A percentile compares a stretch with the other conserved stretches of the same genome.
phyloP scores from a whole-genome alignment of 2,113 vertebrate species.

The Actinemys pallida region DNA sequence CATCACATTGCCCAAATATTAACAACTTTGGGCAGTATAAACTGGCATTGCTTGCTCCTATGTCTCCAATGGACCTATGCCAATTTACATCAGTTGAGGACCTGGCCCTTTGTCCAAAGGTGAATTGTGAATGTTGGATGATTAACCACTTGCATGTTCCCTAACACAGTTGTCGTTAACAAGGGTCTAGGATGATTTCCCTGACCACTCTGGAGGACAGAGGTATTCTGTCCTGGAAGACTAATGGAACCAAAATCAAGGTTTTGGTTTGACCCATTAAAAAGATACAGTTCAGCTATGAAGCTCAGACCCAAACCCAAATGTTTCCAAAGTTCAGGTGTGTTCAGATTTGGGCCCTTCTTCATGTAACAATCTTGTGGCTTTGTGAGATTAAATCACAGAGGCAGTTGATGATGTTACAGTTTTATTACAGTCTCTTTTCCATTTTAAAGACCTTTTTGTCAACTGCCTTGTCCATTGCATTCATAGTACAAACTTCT shows the following conservation, averaged over 20 bases:
- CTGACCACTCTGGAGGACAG: background rate
- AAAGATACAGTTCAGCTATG: background rate
- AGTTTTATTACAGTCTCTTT: background rate
- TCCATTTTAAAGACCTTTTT: background rate
- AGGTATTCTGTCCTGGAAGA: background rate
- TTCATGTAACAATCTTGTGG: background rate
- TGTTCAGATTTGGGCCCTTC: background rate
- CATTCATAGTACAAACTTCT: background rate
- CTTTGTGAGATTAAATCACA: rapidly evolving
- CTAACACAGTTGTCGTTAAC: background rate
- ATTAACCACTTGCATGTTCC: background rate
- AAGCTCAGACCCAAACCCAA: background rate
- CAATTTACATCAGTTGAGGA: too few species aligned
- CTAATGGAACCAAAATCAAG: background rate
- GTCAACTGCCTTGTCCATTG: background rate
- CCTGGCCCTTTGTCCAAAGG: background rate
- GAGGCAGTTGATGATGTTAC: background rate
- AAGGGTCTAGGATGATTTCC: background rate
- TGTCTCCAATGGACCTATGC: background rate
- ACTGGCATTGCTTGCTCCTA: background rate
- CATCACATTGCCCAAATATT: background rate
- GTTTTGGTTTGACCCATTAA: background rate
- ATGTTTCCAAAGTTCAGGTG: background rate
- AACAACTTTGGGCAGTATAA: background rate
- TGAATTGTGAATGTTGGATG: background rate